Conservation (phyloP, 2,797 vertebrate genomes). For the Adelosebastes latens region DNA sequence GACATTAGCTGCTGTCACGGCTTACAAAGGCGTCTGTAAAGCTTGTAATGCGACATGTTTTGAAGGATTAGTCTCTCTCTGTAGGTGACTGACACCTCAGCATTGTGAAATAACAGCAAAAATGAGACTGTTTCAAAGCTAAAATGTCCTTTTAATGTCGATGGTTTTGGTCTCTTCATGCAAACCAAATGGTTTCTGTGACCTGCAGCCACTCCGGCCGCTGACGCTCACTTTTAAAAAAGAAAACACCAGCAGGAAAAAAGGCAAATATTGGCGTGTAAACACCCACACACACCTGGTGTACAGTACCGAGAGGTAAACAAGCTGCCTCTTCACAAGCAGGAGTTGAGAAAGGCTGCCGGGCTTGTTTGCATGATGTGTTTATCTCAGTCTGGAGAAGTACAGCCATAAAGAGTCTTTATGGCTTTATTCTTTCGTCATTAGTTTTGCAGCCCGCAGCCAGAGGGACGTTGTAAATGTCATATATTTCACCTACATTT, state of each 20-base stretch:
- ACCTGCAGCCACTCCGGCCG: not conserved
- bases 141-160: not conserved
- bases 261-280: constrained; percentile 27
- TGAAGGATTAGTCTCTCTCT: constrained; percentile 4
- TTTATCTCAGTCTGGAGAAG: constrained; percentile 25
- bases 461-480: not conserved
- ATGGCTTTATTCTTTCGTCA: not conserved
- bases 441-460: not conserved
- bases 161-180: not conserved
- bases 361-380: constrained; percentile 36
- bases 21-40: constrained; percentile 2
- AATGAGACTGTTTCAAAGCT: not conserved
- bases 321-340: constrained; percentile 26
- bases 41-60: not conserved
- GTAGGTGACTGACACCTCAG: not conserved
- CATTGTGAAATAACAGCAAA: not conserved
- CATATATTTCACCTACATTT: not conserved
- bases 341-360: not conserved
- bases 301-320: constrained; percentile 35
- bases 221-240: not conserved
- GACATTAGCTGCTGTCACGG: constrained; percentile 1
- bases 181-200: not conserved
- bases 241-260: constrained; percentile 6
- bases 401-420: not conserved
- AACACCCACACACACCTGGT: constrained; percentile 49